phyloP scores from a whole-genome alignment of 2,888 invertebrate species.

The Brenthis ino region DNA sequence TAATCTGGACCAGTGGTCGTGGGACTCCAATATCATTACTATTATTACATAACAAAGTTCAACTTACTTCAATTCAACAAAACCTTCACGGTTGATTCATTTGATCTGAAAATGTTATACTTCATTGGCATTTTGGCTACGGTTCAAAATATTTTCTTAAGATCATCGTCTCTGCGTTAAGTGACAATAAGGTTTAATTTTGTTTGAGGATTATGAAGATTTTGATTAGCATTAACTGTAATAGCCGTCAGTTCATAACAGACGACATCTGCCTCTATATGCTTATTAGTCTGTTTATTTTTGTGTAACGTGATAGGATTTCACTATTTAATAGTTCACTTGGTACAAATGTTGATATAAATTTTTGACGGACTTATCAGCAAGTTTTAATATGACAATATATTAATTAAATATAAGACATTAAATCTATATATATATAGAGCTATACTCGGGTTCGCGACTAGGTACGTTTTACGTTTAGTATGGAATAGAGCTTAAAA shows the following conservation, averaged over 20 bases:
- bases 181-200: conserved; percentile 1
- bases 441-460: too few relatives aligned
- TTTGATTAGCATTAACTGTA: background rate
- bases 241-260: background rate
- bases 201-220: background rate
- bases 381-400: too few relatives aligned
- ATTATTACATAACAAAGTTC: conserved; percentile 20
- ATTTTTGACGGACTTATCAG: too few relatives aligned
- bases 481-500: too few relatives aligned
- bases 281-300: conserved; percentile 2
- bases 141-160: conserved; percentile 13
- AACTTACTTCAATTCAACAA: conserved; percentile 13
- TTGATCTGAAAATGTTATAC: conserved; percentile 25
- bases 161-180: background rate
- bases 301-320: background rate
- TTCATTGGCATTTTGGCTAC: conserved; percentile 27
- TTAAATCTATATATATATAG: too few relatives aligned
- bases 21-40: conserved; percentile 16
- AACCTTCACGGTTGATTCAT: conserved; percentile 35
- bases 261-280: background rate
- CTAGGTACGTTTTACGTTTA: too few relatives aligned
- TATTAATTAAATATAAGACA: too few relatives aligned
- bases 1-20: conserved; percentile 4
- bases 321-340: background rate
- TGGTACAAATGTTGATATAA: background rate